Evolutionary conservation across 2,888 invertebrate species (phyloP).

Genomic region (Stenchaetothrips biformis): DNA sequence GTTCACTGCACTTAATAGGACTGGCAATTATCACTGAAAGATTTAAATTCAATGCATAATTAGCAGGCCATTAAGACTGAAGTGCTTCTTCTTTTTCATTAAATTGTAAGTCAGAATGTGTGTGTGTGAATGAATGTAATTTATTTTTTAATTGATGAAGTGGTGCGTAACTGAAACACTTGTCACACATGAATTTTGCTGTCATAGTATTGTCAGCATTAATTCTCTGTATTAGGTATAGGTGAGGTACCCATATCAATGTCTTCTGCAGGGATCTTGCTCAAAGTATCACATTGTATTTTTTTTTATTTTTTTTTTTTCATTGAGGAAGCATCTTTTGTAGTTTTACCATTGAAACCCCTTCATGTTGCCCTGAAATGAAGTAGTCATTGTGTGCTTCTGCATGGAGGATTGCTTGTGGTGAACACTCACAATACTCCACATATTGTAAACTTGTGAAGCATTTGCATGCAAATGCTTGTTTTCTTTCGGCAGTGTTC

Average conservation of each 20-base stretch:
- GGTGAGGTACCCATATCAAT: too few species aligned
- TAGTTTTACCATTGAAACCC: not conserved
- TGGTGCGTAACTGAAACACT: not conserved
- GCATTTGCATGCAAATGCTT: too few species aligned
- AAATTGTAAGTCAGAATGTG: not conserved
- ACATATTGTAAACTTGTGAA: too few species aligned
- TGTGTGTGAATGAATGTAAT: slow-evolving; percentile 20
- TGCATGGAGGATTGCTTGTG: not conserved
- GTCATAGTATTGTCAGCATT: not conserved
- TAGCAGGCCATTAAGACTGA: slow-evolving; percentile 24
- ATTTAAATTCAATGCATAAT: not conserved
- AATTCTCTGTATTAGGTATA: too few species aligned
- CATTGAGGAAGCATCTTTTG: not conserved
- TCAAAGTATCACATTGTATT: too few species aligned
- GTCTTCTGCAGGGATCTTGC: too few species aligned
- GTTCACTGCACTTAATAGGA: too few species aligned
- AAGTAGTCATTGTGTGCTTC: not conserved
- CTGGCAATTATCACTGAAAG: too few species aligned
- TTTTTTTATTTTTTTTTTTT: too few species aligned
- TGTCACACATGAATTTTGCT: not conserved
- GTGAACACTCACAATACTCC: too few species aligned
- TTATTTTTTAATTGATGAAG: slow-evolving; percentile 19
- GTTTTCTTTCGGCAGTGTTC: too few species aligned
- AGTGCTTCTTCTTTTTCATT: not conserved
- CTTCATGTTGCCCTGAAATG: not conserved